phyloP scores from a whole-genome alignment of 2,113 vertebrate species.

The Camarhynchus parvulus region DNA sequence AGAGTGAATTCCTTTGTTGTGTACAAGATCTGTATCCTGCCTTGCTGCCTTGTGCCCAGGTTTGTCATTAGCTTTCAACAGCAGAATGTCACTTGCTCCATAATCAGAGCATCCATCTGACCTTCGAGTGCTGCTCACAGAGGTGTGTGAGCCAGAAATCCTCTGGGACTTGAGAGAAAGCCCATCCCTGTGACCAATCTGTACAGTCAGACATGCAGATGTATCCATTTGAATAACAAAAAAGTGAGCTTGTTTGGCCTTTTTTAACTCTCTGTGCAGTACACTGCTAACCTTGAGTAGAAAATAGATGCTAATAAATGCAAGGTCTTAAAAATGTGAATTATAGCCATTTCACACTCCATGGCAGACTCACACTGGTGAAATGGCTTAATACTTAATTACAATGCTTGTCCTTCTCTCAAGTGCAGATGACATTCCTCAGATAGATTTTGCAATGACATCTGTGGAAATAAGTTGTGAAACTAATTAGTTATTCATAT shows the following conservation, averaged over 20 bases:
- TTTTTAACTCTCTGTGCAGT: conserved; percentile 28
- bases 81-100: not conserved
- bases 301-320: conserved; percentile 77
- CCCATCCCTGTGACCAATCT: not conserved
- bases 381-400: conserved; percentile 76
- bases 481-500: conserved; percentile 73
- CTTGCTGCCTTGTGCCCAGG: not conserved
- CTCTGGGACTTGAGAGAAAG: conserved; percentile 25
- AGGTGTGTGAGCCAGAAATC: not conserved
- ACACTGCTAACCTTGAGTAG: conserved; percentile 58
- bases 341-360: conserved; percentile 74
- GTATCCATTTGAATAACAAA: not conserved
- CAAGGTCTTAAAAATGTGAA: conserved; percentile 74
- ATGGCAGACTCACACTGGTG: conserved; percentile 58
- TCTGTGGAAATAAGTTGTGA: conserved; percentile 66
- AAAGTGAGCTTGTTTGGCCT: not conserved
- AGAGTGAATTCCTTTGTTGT: not conserved
- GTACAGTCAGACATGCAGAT: not conserved
- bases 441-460: conserved; percentile 69
- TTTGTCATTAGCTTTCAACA: conserved; percentile 24
- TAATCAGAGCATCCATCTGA: conserved; percentile 29
- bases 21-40: not conserved
- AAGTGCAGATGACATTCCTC: conserved; percentile 69
- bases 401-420: conserved; percentile 68
- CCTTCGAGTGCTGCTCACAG: not conserved